Evolutionary conservation across 2,113 vertebrate species (phyloP).

Genomic region (Thalassoma bifasciatum): DNA sequence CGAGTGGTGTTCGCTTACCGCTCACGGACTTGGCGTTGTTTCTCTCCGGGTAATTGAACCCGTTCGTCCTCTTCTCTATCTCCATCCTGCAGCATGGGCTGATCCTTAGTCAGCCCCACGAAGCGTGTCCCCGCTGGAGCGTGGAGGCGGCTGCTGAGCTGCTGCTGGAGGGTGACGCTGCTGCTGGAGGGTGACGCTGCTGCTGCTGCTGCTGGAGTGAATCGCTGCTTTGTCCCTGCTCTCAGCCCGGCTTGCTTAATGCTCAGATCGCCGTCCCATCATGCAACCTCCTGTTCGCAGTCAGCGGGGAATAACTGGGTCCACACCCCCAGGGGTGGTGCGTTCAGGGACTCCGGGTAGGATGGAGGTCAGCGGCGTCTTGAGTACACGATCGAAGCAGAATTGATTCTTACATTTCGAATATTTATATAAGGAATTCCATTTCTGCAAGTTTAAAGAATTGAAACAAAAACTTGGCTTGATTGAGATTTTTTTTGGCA

Average conservation of each 20-base stretch:
- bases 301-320: constrained; percentile 57
- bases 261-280: constrained; percentile 66
- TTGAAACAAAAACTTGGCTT: too few species aligned
- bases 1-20: constrained; percentile 62
- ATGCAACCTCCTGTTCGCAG: constrained; percentile 42
- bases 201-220: not conserved
- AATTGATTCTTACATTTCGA: too few species aligned
- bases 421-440: too few species aligned
- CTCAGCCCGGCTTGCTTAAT: constrained; percentile 38
- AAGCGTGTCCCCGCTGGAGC: constrained; percentile 15
- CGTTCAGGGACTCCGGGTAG: constrained; percentile 35
- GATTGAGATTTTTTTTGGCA: too few species aligned
- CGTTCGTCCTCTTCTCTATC: constrained; percentile 81
- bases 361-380: constrained; percentile 9
- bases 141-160: not conserved
- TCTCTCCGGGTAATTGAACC: constrained; percentile 82
- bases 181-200: not conserved
- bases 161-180: not conserved
- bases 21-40: constrained; percentile 75
- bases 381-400: too few species aligned
- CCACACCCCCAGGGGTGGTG: constrained; percentile 67
- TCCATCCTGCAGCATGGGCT: constrained; percentile 80
- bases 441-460: too few species aligned
- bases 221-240: constrained; percentile 27
- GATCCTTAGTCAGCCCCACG: constrained; percentile 49